Evolutionary conservation across 2,113 vertebrate genomes (phyloP), one percentile per base, ranked within the genome.

Genomic region (Aptenodytes forsteri): DNA sequence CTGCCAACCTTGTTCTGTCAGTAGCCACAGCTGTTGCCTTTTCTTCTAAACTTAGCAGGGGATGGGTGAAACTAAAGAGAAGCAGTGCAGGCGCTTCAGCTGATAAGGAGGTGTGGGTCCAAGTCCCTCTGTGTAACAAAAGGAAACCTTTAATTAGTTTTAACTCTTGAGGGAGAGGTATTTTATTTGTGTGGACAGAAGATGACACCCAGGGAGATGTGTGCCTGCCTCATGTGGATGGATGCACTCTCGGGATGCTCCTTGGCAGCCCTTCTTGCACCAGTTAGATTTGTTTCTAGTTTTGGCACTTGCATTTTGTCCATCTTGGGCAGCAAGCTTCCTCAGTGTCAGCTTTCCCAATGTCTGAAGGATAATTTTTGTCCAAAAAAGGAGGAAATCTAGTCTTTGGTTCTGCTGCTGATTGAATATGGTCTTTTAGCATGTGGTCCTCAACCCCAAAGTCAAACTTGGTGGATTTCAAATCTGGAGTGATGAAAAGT

Each of bases 1-100:
- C 97, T 98, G 96, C 95, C 95, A 91, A 7, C 81, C 83, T 75
- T 82, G 49, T 89, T 97, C 93, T 95, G 91, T 89, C 93, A 93
- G 90, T 78, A 91, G 87, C 87, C 77, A 87, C 64, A 96, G 95
- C 85, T 89, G 67, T 75, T 89, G 64, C 84, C 90, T 97, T 90
- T 85, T 89, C 86, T 89, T 94, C 91, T 90, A 82, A 95, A 96
- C 85, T 96, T 97, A 98, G 88, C 79, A 95, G 86, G 46, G 30
- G 14, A 19, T 46, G 91, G 42, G 85, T 71, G 52, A 91, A 96
- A 90, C 87, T 72, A 50, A 62, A 96, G 84, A 75, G 69, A 78
- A 94, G n/a, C 81, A 90, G 66, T 62, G 56, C 91, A 73, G 16
- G 44, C 3, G 0, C 79, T 67, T 88, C 66, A 87, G 55, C 87